Evolutionary conservation across 2,888 invertebrate genomes (phyloP).

Genomic region (Physocephala rufipes): DNA sequence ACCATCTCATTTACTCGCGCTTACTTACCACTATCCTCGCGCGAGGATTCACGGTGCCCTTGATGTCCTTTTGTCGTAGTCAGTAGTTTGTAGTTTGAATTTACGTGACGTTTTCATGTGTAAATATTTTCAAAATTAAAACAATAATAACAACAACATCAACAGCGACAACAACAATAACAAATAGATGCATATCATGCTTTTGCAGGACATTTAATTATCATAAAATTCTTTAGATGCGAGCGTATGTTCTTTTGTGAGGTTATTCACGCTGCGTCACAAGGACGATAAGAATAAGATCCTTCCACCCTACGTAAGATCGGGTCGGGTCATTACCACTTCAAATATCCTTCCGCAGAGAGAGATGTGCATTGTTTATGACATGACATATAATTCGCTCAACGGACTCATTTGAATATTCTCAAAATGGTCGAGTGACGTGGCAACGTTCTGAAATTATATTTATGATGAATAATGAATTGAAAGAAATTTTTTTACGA

Average conservation of each 20-base stretch:
- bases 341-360: background rate
- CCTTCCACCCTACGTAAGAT: background rate
- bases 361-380: background rate
- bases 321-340: background rate
- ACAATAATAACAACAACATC: background rate
- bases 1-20: background rate
- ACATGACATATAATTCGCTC: background rate
- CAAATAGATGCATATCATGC: background rate
- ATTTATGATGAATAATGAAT: conserved; percentile 21
- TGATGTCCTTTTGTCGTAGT: no score
- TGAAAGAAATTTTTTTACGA: conserved; percentile 25
- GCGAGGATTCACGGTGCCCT: no score
- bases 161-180: background rate
- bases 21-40: no score
- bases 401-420: conserved; percentile 14
- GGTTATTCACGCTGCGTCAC: background rate
- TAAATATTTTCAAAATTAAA: conserved; percentile 33
- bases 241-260: background rate
- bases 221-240: background rate
- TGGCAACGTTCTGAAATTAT: conserved; percentile 38
- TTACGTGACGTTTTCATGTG: conserved; percentile 42
- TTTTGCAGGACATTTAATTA: conserved; percentile 5
- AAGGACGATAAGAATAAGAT: background rate
- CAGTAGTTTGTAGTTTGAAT: conserved; percentile 17
- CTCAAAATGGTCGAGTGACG: conserved; percentile 16